phyloP scores from a whole-genome alignment of 2,888 invertebrate genomes.

The Elysia crispata region DNA sequence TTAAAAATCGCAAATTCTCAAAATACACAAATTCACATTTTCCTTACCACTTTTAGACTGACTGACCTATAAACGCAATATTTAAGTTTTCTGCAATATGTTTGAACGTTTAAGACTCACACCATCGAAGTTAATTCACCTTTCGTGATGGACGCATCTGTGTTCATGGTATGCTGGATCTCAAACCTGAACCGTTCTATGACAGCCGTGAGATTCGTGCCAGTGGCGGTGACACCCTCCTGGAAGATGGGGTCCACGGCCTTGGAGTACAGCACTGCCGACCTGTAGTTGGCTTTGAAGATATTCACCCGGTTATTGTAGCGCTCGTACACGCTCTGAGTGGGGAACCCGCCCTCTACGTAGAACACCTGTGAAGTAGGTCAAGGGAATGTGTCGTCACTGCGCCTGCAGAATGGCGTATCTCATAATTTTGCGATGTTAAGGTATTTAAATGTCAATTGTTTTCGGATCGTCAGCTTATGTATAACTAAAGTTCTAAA shows the following conservation, averaged over 20 bases:
- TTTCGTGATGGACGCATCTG: slow-evolving; percentile 47
- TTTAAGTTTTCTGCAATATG: no score
- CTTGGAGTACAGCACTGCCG: slow-evolving; percentile 89
- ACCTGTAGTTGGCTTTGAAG: slow-evolving; percentile 86
- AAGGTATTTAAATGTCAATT: no score
- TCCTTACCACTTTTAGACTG: no score
- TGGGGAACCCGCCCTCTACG: slow-evolving; percentile 84
- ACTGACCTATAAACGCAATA: no score
- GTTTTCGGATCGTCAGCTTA: no score
- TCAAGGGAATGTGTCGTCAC: background rate
- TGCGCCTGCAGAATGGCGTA: background rate
- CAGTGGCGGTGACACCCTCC: slow-evolving; percentile 83
- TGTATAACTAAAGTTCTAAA: no score
- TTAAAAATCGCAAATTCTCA: no score
- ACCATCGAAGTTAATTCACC: slow-evolving; percentile 87
- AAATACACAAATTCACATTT: no score
- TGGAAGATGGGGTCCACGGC: slow-evolving; percentile 83
- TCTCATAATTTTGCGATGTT: no score
- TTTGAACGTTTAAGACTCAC: no score
- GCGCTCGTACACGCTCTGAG: slow-evolving; percentile 84
- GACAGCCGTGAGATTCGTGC: slow-evolving; percentile 79
- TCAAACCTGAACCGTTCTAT: slow-evolving; percentile 84
- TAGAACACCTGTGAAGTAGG: slow-evolving; percentile 89
- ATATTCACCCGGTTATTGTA: slow-evolving; percentile 90
- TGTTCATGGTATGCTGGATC: slow-evolving; percentile 56